phyloP scores from a whole-genome alignment of 2,888 invertebrate species.

The Chorisops tibialis region DNA sequence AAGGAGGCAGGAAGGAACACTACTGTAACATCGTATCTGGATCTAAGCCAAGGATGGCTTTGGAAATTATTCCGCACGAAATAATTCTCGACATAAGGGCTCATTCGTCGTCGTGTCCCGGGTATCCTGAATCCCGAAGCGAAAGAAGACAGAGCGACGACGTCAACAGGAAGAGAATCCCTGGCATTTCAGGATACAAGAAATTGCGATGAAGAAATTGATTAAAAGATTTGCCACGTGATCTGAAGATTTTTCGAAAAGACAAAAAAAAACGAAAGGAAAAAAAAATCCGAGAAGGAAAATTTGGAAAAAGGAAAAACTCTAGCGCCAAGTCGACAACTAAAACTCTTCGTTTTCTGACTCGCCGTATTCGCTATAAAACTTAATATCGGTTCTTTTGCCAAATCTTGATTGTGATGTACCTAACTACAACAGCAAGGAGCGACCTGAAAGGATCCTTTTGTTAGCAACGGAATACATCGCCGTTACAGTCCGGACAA shows the following conservation, averaged over 20 bases:
- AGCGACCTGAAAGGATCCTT: too few species aligned
- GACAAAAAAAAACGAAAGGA: background rate
- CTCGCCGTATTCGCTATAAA: too few species aligned
- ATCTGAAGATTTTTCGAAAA: slow-evolving; percentile 10
- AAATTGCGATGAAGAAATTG: slow-evolving; percentile 25
- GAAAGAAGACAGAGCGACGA: slow-evolving; percentile 2
- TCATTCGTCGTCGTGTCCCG: slow-evolving; percentile 4
- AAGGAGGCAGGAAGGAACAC: background rate
- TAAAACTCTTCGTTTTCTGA: too few species aligned
- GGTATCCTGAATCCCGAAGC: background rate
- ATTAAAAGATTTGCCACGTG: slow-evolving; percentile 28
- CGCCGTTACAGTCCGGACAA: too few species aligned
- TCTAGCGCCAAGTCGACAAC: too few species aligned
- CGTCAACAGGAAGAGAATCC: slow-evolving; percentile 20
- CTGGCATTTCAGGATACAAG: slow-evolving; percentile 14
- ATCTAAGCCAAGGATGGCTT: slow-evolving; percentile 20
- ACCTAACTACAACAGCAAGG: too few species aligned
- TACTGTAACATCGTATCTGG: background rate
- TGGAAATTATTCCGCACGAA: slow-evolving; percentile 26
- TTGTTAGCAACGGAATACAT: too few species aligned
- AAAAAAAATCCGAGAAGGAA: too few species aligned
- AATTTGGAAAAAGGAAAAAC: too few species aligned
- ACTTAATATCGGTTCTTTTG: too few species aligned
- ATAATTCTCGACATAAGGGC: slow-evolving; percentile 10
- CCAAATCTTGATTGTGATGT: too few species aligned